Evolutionary conservation across 2,113 vertebrate species (phyloP).

Genomic region (Cyphotilapia sp.): DNA sequence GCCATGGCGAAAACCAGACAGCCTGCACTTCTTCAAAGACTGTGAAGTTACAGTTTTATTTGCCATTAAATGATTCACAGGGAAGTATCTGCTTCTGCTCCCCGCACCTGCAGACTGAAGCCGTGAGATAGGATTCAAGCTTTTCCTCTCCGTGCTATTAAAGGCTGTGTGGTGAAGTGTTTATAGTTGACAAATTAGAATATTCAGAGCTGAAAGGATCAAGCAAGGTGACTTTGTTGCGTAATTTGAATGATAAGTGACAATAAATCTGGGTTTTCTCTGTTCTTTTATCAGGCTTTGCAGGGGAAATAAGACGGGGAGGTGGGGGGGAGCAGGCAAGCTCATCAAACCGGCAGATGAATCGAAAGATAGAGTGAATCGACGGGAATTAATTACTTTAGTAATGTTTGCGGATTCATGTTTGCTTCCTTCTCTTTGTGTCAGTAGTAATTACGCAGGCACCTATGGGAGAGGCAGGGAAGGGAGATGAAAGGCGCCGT

Average conservation of each 20-base stretch:
- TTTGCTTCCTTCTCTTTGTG: constrained; percentile 47
- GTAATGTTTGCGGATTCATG: constrained; percentile 45
- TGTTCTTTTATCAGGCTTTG: background rate
- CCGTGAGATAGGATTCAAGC: constrained; percentile 6
- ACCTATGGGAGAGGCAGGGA: constrained; percentile 34
- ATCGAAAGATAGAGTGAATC: constrained; percentile 22
- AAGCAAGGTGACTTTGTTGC: constrained; percentile 10
- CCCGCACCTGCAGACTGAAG: background rate
- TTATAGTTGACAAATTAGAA: constrained; percentile 7
- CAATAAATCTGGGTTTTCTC: background rate
- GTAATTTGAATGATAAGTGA: constrained; percentile 14
- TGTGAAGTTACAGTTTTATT: background rate
- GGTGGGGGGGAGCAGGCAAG: background rate
- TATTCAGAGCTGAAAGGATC: background rate
- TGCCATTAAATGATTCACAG: constrained; percentile 19
- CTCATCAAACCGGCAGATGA: constrained; percentile 21
- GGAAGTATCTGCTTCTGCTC: background rate
- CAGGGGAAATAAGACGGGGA: background rate
- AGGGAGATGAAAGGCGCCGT: constrained; percentile 56
- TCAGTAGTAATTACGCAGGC: constrained; percentile 44
- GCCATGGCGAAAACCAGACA: background rate
- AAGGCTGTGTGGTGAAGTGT: background rate
- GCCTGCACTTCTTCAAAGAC: background rate
- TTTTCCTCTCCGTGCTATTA: background rate
- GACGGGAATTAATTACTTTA: constrained; percentile 46